Conservation (phyloP, 2,888 invertebrate genomes). For the Lathronympha strigana region DNA sequence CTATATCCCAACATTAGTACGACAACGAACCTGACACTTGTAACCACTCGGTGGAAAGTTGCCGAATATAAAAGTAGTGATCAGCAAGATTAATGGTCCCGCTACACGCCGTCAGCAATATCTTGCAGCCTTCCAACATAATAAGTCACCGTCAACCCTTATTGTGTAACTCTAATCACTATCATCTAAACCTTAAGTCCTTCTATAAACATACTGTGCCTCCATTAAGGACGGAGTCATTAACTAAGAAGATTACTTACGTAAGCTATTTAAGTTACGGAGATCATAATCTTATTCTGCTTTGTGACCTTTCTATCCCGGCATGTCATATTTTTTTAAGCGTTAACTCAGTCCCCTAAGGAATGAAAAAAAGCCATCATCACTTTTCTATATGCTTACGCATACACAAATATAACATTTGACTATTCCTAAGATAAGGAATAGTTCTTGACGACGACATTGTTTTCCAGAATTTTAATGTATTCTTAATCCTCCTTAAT, state of each 20-base stretch:
- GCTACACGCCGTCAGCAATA: conserved; percentile 50
- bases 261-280: background rate
- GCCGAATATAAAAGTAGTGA: conserved; percentile 42
- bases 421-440: too few relatives aligned
- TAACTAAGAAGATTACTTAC: background rate
- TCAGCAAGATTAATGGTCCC: conserved; percentile 56
- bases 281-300: background rate
- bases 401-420: too few relatives aligned
- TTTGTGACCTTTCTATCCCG: background rate
- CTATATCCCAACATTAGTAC: conserved; percentile 29
- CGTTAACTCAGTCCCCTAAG: background rate
- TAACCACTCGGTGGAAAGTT: conserved; percentile 30
- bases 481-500: too few relatives aligned
- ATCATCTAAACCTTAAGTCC: conserved; percentile 28
- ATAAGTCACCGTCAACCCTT: conserved; percentile 39
- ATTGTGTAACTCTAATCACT: conserved; percentile 40
- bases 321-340: background rate
- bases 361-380: background rate
- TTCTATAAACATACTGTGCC: background rate
- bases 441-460: too few relatives aligned
- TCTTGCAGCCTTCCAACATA: conserved; percentile 47
- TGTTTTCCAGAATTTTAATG: too few relatives aligned
- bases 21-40: conserved; percentile 36
- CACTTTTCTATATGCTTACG: too few relatives aligned
- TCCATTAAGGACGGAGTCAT: conserved; percentile 1